Conservation (phyloP, 2,888 invertebrate genomes). For the Mythimna impura region DNA sequence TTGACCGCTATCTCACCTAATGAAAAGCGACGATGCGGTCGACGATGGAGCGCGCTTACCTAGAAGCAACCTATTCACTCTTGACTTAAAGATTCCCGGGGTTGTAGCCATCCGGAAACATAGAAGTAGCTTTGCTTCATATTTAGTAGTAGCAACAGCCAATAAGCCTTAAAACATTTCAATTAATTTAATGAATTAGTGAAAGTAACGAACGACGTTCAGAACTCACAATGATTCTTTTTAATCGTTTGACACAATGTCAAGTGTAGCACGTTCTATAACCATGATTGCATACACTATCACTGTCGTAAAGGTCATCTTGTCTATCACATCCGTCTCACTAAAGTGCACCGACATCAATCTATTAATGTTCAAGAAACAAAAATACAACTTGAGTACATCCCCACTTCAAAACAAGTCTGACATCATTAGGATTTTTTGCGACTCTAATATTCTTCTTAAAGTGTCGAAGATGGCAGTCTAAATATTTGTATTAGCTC, state of each 20-base stretch:
- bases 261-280: constrained; percentile 24
- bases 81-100: too few relatives aligned
- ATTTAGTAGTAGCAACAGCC: too few relatives aligned
- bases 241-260: constrained; percentile 21
- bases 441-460: not conserved
- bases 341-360: constrained; percentile 19
- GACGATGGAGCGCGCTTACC: too few relatives aligned
- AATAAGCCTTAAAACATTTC: too few relatives aligned
- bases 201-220: not conserved
- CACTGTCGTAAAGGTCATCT: constrained; percentile 37
- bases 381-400: not conserved
- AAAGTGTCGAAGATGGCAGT: not conserved
- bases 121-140: too few relatives aligned
- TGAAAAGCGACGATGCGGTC: too few relatives aligned
- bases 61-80: too few relatives aligned
- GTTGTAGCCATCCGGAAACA: too few relatives aligned
- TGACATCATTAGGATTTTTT: constrained; percentile 1
- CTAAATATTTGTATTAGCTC: not conserved
- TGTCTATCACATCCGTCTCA: constrained; percentile 44
- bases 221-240: not conserved
- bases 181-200: constrained; percentile 1
- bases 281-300: constrained; percentile 17
- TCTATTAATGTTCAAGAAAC: not conserved
- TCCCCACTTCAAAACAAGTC: not conserved
- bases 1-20: too few relatives aligned